These are phyloP conservation scores for Drosophila yooni DNA, from an alignment of 2,888 invertebrate species.

Conservation along the genomic window DNA sequence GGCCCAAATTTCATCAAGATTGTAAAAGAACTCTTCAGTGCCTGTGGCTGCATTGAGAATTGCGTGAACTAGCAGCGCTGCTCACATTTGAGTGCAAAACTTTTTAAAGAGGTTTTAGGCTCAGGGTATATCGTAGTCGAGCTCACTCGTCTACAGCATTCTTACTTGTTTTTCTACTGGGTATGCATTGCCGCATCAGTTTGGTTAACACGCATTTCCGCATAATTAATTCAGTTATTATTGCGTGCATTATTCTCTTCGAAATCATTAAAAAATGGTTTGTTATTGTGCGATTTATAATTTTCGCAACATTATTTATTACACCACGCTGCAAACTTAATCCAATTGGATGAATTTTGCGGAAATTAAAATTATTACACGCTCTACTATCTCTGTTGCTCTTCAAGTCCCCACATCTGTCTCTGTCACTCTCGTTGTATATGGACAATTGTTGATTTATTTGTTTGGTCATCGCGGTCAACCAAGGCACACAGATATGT, in stretches of 20 bases:
- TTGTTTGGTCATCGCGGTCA: constrained; percentile 50
- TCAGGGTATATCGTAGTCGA: neutral
- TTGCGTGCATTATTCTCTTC: constrained; percentile 26
- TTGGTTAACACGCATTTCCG: constrained; percentile 7
- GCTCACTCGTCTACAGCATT: neutral
- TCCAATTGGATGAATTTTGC: constrained; percentile 63
- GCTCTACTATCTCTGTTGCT: constrained; percentile 19
- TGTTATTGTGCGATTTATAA: constrained; percentile 51
- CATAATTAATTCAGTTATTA: constrained; percentile 38
- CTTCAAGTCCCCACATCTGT: neutral
- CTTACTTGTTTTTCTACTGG: constrained; percentile 2
- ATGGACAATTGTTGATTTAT: constrained; percentile 37
- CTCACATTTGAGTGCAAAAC: neutral
- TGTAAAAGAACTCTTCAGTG: too few relatives aligned
- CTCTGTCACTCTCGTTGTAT: constrained; percentile 1
- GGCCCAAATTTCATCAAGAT: too few relatives aligned
- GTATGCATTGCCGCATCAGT: constrained; percentile 7
- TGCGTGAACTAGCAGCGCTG: neutral
- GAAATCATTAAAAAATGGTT: constrained; percentile 40
- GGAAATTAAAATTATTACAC: constrained; percentile 66
- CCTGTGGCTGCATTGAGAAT: too few relatives aligned
- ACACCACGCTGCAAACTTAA: constrained; percentile 43
- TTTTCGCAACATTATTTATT: constrained; percentile 67
- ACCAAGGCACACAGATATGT: constrained; percentile 43
- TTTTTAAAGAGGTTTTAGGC: neutral